phyloP scores from a whole-genome alignment of 2,113 vertebrate species.

The Grantiella picta region DNA sequence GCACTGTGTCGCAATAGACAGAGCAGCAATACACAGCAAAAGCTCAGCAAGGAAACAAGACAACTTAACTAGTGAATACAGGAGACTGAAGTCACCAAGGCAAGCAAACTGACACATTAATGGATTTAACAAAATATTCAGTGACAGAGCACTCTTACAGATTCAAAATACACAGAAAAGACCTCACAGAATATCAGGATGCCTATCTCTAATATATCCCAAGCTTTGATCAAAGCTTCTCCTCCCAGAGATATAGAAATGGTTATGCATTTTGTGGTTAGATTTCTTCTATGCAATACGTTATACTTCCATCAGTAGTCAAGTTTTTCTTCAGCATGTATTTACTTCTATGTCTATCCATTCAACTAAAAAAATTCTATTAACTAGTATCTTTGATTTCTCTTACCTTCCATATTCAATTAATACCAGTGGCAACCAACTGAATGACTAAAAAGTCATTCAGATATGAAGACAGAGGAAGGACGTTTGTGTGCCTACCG shows the following conservation, averaged over 20 bases:
- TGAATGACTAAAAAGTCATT: not conserved
- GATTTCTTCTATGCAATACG: not conserved
- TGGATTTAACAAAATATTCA: not conserved
- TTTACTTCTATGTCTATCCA: not conserved
- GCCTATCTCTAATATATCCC: not conserved
- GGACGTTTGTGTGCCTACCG: not conserved
- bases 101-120: not conserved
- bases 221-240: not conserved
- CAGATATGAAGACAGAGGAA: not conserved
- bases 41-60: not conserved
- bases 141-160: not conserved
- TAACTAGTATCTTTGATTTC: not conserved
- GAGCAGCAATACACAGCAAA: not conserved
- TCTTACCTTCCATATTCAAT: not conserved
- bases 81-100: not conserved
- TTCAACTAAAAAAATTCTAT: not conserved
- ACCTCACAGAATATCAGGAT: not conserved
- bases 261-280: fast-evolving
- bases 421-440: not conserved
- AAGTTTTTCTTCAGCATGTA: not conserved
- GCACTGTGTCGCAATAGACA: not conserved
- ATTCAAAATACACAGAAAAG: not conserved
- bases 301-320: not conserved
- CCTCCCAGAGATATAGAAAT: not conserved
- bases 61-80: not conserved